These are phyloP conservation scores for Pollimyrus isidori DNA, from an alignment of 2,113 vertebrate species.

Conservation along the genomic window DNA sequence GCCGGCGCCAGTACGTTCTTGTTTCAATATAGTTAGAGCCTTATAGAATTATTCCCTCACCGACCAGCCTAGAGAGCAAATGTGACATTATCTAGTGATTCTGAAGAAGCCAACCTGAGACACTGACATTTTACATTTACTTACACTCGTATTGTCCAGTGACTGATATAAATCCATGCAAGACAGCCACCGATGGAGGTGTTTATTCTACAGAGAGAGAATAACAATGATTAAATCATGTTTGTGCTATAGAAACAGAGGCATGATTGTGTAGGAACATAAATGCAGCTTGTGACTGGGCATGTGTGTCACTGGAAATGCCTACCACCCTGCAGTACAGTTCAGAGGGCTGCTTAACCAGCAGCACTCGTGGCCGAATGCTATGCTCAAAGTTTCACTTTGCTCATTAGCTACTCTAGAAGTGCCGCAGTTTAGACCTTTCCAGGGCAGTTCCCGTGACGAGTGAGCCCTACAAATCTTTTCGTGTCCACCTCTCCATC, in stretches of 20 bases:
- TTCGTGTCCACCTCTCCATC: neutral
- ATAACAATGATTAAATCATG: neutral
- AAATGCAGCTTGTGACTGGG: neutral
- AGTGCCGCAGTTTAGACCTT: neutral
- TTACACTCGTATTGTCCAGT: too few species aligned
- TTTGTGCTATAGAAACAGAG: neutral
- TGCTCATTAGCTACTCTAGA: neutral
- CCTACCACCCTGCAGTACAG: neutral
- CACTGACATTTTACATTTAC: neutral
- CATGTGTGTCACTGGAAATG: neutral
- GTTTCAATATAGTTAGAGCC: too few species aligned
- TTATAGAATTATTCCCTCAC: too few species aligned
- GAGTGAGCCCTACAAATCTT: neutral
- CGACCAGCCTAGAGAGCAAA: neutral
- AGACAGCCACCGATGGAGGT: neutral
- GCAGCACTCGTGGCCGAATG: neutral
- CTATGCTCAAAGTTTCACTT: neutral
- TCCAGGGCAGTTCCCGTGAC: neutral
- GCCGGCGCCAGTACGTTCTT: too few species aligned
- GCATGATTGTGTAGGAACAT: neutral
- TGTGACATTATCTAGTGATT: neutral
- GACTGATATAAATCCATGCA: neutral
- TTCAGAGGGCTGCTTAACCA: neutral
- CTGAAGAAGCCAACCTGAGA: neutral
- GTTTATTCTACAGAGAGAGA: neutral